Base-by-base conservation (phyloP, 2,797 vertebrate species). In the Scleropages formosus region DNA sequence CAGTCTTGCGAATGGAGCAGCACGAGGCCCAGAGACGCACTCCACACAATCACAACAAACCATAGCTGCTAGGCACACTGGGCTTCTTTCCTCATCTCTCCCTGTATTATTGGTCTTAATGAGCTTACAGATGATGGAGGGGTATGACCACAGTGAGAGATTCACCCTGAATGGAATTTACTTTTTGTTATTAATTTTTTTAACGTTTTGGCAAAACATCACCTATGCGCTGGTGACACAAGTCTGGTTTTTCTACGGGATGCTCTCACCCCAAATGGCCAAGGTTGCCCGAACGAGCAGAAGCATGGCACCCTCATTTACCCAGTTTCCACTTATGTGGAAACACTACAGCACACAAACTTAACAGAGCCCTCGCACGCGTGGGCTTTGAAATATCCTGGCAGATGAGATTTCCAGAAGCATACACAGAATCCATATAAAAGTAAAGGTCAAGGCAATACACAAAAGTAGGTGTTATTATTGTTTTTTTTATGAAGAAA, bases 41-140 rank as follows among this genome's bases (percentile, higher is more conserved):
- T 15, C 82, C 85, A 80, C 56, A 69, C 74, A 76, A 27, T 69
- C 53, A 51, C 66, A 76, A 46, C 66, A 63, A 63, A 65, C 8
- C 1, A 75, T 70, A 68, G 88, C 89, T 86, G 79, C 80, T 82
- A 88, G 90, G 87, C 83, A 85, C 12, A 1, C 12, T 39, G 61
- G 22, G 44, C 44, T 64, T 26, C 24, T 18, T 18, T 9, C 46
- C 8, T 27, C 1, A 11, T 39, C 24, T 53, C 49, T 27, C 13
- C 44, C 18, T 66, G 78, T 68, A 84, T 90, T 91, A 91, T 85
- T 80, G 88, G 82, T 86, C 86, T 86, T 90, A 89, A 91, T 91
- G 86, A 90, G 84, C 87, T 86, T 83, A 86, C 84, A 90, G 83
- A 86, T 87, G 87, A 88, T 87, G 79, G 81, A 86, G 86, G 78